Percentiles rank a stretch among this genome's conserved stretches.
phyloP scores from a whole-genome alignment of 1,140 invertebrate genomes.

The Drosophila gunungcola region DNA sequence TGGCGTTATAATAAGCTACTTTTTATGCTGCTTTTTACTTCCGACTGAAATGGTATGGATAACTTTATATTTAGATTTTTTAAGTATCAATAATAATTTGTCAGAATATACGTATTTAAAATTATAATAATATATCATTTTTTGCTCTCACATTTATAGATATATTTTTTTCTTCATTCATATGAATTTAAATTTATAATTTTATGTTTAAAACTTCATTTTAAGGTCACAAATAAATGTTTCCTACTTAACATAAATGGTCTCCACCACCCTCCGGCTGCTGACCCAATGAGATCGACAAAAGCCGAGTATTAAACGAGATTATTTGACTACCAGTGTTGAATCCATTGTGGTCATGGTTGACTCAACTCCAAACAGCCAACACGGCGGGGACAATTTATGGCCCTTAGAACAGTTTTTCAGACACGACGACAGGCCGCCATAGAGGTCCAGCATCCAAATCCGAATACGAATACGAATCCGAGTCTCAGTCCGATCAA shows the following conservation, averaged over 20 bases:
- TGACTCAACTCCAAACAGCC: conserved; percentile 35
- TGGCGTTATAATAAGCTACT: too few relatives aligned
- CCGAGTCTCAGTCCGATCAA: conserved; percentile 3
- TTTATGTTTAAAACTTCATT: not conserved
- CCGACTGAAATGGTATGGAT: too few relatives aligned
- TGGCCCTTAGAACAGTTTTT: conserved; percentile 77
- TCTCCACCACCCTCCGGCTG: not conserved
- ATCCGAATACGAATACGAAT: conserved; percentile 6
- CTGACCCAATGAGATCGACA: conserved; percentile 27
- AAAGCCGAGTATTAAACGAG: conserved; percentile 67
- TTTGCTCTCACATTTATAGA: not conserved
- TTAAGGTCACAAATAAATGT: conserved; percentile 2
- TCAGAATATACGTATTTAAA: too few relatives aligned
- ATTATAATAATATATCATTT: too few relatives aligned
- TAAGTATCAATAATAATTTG: too few relatives aligned
- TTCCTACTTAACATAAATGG: conserved; percentile 35
- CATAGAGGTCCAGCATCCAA: conserved; percentile 18
- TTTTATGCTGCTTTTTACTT: too few relatives aligned
- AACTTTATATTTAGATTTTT: too few relatives aligned
- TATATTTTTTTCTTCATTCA: not conserved
- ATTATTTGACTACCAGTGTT: conserved; percentile 80
- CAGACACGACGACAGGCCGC: conserved; percentile 65
- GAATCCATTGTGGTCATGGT: conserved; percentile 61
- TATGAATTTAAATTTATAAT: not conserved
- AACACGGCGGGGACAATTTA: conserved; percentile 63